Evolutionary conservation across 2,797 vertebrate species (phyloP), one percentile per base, ranked within the genome.

Genomic region (Erethizon dorsatum): DNA sequence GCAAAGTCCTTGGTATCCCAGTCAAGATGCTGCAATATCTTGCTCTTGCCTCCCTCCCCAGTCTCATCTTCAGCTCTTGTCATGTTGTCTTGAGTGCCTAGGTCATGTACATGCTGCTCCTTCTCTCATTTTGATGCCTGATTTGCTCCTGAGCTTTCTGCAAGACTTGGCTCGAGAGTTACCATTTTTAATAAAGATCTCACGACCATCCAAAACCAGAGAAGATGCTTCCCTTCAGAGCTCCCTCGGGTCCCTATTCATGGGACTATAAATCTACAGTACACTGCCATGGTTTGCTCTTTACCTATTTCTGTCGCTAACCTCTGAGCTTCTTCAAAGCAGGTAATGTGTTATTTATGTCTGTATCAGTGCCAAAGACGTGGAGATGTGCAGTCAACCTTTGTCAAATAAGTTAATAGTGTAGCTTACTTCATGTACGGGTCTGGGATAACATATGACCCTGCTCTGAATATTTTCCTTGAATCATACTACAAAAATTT

Each of bases 341-440:
- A 90, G 83, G 65, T n/a, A 78, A 90, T 83, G 69, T 37, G 13
- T 75, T 94, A 57, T 80, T 96, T 88, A 85, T 88, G 37, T 91
- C 80, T 88, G 22, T 45, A 31, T 69, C 26, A 28, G 73, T 47
- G 31, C 61, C 12, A 6, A 28, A 8, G 73, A 45, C 33, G 5
- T 52, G 41, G 31, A 88, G 71, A 80, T 71, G 52, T 84, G 33
- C 37, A 87, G 47, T 54, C 79, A 83, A 41, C 77, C 71, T 92
- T 95, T 94, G 41, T 79, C 92, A 77, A 69, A 22, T 91, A 47
- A 92, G 79, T 87, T 93, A 69, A 71, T 75, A 91, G 57, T 59
- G 15, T 83, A 37, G 41, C 69, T 95, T 65, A 65, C 31, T 91
- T 15, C 22, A 22, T 13, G 56, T 26, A n/a, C n/a, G 28, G 17